Evolutionary conservation across 2,113 vertebrate genomes (phyloP), one percentile per base, ranked within the genome.

Genomic region (Hipposideros armiger): DNA sequence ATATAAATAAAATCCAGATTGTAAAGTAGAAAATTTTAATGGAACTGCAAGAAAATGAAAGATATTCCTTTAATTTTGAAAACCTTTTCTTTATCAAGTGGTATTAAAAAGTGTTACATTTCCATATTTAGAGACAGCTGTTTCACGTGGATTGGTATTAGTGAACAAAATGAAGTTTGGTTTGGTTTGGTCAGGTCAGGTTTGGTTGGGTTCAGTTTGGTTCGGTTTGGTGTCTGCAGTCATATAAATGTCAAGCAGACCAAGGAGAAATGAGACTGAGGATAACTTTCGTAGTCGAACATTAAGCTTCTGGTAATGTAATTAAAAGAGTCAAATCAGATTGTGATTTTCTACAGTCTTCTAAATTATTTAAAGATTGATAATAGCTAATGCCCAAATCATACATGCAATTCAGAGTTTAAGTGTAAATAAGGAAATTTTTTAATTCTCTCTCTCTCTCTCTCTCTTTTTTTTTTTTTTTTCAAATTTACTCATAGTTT

Each of bases 41-140:
- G 11, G n/a, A 50, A 95, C 26, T 87, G 76, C 52, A 96, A 94
- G 67, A 93, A 96, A 97, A 94, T 87, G 15, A 74, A 72, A 64
- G 93, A 36, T 86, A n/a, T 30, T 72, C 40, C 95, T 95, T 97
- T 93, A 93, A 74, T 60, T 98, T 90, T 95, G 82, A 96, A 91
- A 96, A 85, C 60, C 81, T 96, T 95, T 45, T 87, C 45, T 97
- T 86, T 95, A 94, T 54, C 32, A 74, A 67, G 42, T 95, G 50
- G 47, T 91, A 66, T 26, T 70, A 95, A 56, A 13, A 96, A 60
- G 36, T 78, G 8, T 88, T 73, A 6, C 14, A 40, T 70, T 64
- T 93, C 58, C 64, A 60, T 80, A 73, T 72, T 77, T 80, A 67
- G 56, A 88, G 28, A 92, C 54, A 73, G 2, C 20, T 70, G 58